Evolutionary conservation across 2,888 invertebrate genomes (phyloP).

Genomic region (Nemurella pictetii): DNA sequence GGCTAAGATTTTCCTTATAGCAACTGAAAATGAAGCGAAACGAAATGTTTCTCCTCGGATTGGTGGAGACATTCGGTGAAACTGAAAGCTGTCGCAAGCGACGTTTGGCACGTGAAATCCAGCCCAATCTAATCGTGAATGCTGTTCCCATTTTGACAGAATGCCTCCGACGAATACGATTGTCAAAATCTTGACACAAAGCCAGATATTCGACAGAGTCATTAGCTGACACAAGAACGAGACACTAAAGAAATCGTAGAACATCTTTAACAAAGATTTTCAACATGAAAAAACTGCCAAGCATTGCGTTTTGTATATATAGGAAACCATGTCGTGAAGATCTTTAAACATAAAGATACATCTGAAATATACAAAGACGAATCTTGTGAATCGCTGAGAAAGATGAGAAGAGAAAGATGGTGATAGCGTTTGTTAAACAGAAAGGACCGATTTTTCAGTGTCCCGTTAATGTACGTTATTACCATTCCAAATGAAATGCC

Average conservation of each 20-base stretch:
- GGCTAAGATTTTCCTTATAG: too few species aligned
- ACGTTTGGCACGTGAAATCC: not conserved
- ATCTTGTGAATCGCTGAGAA: not conserved
- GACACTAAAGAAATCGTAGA: slow-evolving; percentile 17
- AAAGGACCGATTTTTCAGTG: too few species aligned
- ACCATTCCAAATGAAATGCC: too few species aligned
- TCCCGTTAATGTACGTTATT: too few species aligned
- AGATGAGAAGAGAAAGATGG: not conserved
- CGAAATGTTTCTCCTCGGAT: too few species aligned
- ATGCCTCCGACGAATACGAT: not conserved
- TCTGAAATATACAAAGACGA: too few species aligned
- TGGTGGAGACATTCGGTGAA: too few species aligned
- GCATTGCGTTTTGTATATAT: too few species aligned
- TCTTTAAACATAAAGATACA: too few species aligned
- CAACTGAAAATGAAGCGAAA: too few species aligned
- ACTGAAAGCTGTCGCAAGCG: not conserved
- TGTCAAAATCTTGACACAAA: slow-evolving; percentile 2
- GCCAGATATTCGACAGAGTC: slow-evolving; percentile 14
- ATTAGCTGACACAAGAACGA: slow-evolving; percentile 15
- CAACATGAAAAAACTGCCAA: not conserved
- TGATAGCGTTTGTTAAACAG: not conserved
- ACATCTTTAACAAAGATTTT: not conserved
- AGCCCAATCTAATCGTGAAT: not conserved
- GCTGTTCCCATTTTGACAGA: not conserved
- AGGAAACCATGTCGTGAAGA: not conserved